These are phyloP conservation scores for Psammodynastes pulverulentus DNA, from an alignment of 2,113 vertebrate genomes.

Conservation along the genomic window DNA sequence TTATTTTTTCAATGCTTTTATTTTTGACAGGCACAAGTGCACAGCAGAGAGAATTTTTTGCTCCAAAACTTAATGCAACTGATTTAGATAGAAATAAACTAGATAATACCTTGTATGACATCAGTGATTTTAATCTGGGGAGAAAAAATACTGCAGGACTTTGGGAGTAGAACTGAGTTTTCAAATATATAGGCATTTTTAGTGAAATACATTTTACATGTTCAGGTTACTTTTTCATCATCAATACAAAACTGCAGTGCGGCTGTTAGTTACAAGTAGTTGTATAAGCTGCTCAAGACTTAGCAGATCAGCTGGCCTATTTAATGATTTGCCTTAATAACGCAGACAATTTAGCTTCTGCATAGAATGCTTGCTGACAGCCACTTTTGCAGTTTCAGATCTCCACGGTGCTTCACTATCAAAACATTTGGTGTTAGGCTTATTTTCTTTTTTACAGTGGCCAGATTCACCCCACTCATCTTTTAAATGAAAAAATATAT, in stretches of 20 bases:
- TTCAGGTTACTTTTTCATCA: constrained; percentile 32
- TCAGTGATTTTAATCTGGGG: constrained; percentile 33
- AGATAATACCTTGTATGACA: not conserved
- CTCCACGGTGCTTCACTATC: not conserved
- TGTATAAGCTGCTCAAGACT: constrained; percentile 36
- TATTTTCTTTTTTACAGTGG: not conserved
- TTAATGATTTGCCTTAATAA: constrained; percentile 51
- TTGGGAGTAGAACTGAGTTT: not conserved
- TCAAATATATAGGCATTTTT: constrained; percentile 42
- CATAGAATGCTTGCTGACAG: constrained; percentile 19
- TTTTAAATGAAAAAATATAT: not conserved
- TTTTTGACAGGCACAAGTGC: not conserved
- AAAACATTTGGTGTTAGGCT: constrained; percentile 27
- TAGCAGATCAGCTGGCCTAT: constrained; percentile 39
- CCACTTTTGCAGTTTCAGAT: constrained; percentile 8
- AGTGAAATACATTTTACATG: constrained; percentile 42
- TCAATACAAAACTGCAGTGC: constrained; percentile 37
- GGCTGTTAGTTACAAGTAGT: constrained; percentile 51
- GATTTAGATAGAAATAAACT: not conserved
- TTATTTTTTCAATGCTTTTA: not conserved
- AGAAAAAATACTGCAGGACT: constrained; percentile 13
- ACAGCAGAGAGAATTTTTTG: not conserved
- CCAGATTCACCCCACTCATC: not conserved
- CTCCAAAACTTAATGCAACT: not conserved
- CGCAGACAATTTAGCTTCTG: constrained; percentile 46